These are phyloP conservation scores for Andricus quercusramuli DNA, from an alignment of 2,888 invertebrate genomes.

Conservation along the genomic window DNA sequence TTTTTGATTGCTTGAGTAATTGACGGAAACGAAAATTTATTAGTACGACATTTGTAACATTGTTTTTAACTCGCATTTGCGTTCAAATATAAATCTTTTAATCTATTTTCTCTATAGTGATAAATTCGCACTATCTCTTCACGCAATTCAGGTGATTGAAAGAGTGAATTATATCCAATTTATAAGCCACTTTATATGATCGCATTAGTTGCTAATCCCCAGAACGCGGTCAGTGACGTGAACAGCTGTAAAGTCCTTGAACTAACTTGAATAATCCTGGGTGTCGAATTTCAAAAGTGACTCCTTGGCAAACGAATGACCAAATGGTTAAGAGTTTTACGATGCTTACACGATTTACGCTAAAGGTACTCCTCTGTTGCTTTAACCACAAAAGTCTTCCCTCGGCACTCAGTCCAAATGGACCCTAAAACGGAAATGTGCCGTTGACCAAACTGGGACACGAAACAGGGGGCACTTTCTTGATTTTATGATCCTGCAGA, in stretches of 20 bases:
- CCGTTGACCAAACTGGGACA: constrained; percentile 33
- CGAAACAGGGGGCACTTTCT: constrained; percentile 25
- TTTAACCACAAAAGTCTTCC: constrained; percentile 30
- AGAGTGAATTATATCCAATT: not conserved
- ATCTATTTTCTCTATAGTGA: not conserved
- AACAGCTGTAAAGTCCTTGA: not conserved
- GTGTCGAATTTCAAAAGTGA: constrained; percentile 9
- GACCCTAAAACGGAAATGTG: constrained; percentile 37
- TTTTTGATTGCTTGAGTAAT: no score
- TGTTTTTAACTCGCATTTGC: no score
- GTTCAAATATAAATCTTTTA: no score
- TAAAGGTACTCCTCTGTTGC: constrained; percentile 24
- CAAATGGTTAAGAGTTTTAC: constrained; percentile 28
- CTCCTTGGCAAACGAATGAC: constrained; percentile 23
- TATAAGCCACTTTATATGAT: not conserved
- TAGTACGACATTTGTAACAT: no score
- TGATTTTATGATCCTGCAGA: constrained; percentile 6
- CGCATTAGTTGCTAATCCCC: not conserved
- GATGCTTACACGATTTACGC: constrained; percentile 18
- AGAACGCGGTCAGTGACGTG: no score
- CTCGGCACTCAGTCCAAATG: constrained; percentile 36
- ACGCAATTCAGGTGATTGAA: not conserved
- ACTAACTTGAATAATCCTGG: not conserved
- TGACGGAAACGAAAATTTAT: no score
- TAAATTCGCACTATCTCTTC: not conserved